These are phyloP conservation scores for Sericinus montela DNA, from an alignment of 2,888 invertebrate species.

Conservation along the genomic window DNA sequence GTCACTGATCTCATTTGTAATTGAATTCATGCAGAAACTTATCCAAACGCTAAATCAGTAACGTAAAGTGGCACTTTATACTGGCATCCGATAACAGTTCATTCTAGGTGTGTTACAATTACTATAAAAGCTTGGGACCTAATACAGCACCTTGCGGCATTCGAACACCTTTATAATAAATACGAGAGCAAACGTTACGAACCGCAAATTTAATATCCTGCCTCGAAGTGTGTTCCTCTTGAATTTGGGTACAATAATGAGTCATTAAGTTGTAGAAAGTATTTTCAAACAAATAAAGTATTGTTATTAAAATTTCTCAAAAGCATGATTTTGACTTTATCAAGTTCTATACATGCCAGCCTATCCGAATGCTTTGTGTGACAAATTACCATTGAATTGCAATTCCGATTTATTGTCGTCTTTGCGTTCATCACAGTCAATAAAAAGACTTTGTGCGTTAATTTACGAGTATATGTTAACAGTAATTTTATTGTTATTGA, in stretches of 20 bases:
- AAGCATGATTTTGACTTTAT: slow-evolving; percentile 26
- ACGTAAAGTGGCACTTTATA: slow-evolving; percentile 46
- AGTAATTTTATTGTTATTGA: slow-evolving; percentile 15
- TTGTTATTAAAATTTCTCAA: too few species aligned
- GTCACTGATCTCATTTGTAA: slow-evolving; percentile 44
- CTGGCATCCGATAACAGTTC: slow-evolving; percentile 35
- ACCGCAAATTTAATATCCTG: slow-evolving; percentile 32
- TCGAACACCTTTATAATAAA: slow-evolving; percentile 26
- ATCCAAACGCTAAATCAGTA: slow-evolving; percentile 62
- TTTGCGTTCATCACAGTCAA: slow-evolving; percentile 24
- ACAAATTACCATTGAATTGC: slow-evolving; percentile 40
- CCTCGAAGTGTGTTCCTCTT: slow-evolving; percentile 25
- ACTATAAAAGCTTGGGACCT: slow-evolving; percentile 26
- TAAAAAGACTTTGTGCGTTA: slow-evolving; percentile 34
- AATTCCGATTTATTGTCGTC: slow-evolving; percentile 32
- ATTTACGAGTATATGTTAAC: slow-evolving; percentile 24
- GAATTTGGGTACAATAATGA: background rate
- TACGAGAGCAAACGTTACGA: slow-evolving; percentile 32
- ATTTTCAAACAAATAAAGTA: background rate
- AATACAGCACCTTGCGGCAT: slow-evolving; percentile 31
- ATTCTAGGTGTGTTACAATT: slow-evolving; percentile 36
- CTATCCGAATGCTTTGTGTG: slow-evolving; percentile 26
- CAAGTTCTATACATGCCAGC: slow-evolving; percentile 23
- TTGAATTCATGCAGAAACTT: slow-evolving; percentile 63
- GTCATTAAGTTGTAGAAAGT: background rate